Base-by-base conservation (phyloP, 2,888 invertebrate species). In the Drosophila borborema region DNA sequence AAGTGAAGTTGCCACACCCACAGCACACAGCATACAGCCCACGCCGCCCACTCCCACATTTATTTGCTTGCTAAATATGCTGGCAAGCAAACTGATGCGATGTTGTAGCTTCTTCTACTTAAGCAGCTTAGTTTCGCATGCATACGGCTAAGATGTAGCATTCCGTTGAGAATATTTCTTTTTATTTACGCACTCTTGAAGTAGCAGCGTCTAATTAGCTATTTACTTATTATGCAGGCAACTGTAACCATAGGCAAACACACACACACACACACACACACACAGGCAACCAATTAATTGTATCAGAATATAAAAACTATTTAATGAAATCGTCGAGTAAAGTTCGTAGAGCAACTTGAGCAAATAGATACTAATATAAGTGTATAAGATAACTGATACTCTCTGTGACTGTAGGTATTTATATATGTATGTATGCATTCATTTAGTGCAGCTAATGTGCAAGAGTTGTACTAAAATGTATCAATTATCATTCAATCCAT, bases 21-120 rank as follows among this genome's bases (percentile, higher is more conserved):
- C 20, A 3, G 38, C 34, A 7, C n/a, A 34, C 31, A 34, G 16
- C 12, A 28, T 28, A 28, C 5, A 28, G 28, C 28, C 28, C 28
- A 28, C 20, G 12, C 53, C 4, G 14, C 41, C 9, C 34, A 38
- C 16, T 4, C 28, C 8, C 31, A 18, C 43, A 41, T 18, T 41
- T 41, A 38, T 20, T 43, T 43, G n/a, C 14, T 20, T 41, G 46
- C 53, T 20, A 51, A 69, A 70, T 49, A 51, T 18, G 16, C 49
- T 51, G 48, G 31, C 58, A 46, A 28, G 43, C 40, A 61, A 72
- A 65, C 60, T 55, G 74, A 65, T 65, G 60, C 45, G 28, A 43
- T 12, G 46, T 20, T 66, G 48, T 58, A 38, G 2, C n/a, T n/a
- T n/a, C 61, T 61, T 18, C 45, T 31, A 41, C 66, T 38, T 53